These are phyloP conservation scores for Umimayanthus kanabou DNA, from an alignment of 92 coral and sea anemone genomes.

Conservation along the genomic window DNA sequence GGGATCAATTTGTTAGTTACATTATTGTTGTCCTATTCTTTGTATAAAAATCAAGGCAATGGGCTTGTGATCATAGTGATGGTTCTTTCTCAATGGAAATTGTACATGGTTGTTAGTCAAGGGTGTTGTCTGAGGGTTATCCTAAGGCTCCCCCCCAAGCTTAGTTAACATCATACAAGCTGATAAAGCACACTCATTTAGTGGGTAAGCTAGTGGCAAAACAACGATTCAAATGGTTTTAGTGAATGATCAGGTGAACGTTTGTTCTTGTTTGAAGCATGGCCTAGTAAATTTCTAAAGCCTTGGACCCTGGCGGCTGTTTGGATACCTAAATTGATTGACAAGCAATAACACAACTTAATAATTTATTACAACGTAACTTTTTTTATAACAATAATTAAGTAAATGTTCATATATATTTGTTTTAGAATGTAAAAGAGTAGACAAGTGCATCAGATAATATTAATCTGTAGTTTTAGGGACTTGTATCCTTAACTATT, in stretches of 20 bases:
- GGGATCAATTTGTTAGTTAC: too few relatives aligned
- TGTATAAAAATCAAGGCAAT: too few relatives aligned
- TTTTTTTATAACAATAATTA: neutral
- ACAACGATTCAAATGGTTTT: neutral
- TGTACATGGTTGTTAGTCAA: neutral
- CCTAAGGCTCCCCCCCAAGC: neutral
- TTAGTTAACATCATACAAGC: neutral
- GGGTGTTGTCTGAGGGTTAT: slow-evolving; percentile 9
- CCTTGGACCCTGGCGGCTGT: neutral
- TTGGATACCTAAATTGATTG: slow-evolving; percentile 13
- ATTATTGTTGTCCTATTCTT: too few relatives aligned
- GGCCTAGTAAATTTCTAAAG: neutral
- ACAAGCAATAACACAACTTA: slow-evolving; percentile 2
- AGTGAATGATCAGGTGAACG: slow-evolving; percentile 8
- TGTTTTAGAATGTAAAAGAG: slow-evolving; percentile 6
- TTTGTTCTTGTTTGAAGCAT: slow-evolving; percentile 5
- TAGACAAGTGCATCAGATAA: neutral
- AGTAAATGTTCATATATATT: neutral
- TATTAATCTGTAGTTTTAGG: slow-evolving; percentile 6
- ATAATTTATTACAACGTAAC: neutral
- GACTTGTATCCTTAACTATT: neutral
- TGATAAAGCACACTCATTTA: neutral
- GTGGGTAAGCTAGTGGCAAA: slow-evolving; percentile 8
- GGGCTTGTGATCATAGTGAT: too few relatives aligned
- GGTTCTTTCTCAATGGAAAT: too few relatives aligned